Conservation (phyloP, 2,888 invertebrate species). For the Laothoe populi region DNA sequence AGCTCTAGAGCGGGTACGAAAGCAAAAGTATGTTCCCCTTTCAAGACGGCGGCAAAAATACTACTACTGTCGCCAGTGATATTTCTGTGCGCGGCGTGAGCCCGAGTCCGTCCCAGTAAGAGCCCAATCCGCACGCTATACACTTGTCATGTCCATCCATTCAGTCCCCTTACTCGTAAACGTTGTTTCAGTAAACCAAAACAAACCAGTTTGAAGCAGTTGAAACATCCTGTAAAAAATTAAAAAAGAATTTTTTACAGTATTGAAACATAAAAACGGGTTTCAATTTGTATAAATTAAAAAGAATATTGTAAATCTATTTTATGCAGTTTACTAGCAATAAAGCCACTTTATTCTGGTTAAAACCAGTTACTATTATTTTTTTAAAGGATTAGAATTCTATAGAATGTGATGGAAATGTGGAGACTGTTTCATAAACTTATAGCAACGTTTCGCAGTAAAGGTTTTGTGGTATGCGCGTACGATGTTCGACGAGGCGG, state of each 20-base stretch:
- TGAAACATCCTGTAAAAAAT: too few relatives aligned
- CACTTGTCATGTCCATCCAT: constrained; percentile 62
- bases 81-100: constrained; percentile 89
- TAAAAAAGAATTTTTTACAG: neutral
- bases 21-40: constrained; percentile 89
- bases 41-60: constrained; percentile 91
- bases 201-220: neutral
- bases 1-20: constrained; percentile 86
- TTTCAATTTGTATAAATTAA: too few relatives aligned
- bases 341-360: neutral
- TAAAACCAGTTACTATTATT: neutral
- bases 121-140: constrained; percentile 70
- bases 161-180: constrained; percentile 38
- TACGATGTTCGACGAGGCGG: constrained; percentile 53
- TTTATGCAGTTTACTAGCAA: too few relatives aligned
- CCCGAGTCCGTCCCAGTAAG: constrained; percentile 66
- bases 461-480: constrained; percentile 36
- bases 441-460: constrained; percentile 29
- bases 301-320: too few relatives aligned
- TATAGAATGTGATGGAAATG: neutral
- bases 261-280: neutral
- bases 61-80: constrained; percentile 90
- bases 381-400: neutral
- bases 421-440: constrained; percentile 6
- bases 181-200: constrained; percentile 36